phyloP scores from a whole-genome alignment of 2,113 vertebrate species.

The Notarius lentiginosus region DNA sequence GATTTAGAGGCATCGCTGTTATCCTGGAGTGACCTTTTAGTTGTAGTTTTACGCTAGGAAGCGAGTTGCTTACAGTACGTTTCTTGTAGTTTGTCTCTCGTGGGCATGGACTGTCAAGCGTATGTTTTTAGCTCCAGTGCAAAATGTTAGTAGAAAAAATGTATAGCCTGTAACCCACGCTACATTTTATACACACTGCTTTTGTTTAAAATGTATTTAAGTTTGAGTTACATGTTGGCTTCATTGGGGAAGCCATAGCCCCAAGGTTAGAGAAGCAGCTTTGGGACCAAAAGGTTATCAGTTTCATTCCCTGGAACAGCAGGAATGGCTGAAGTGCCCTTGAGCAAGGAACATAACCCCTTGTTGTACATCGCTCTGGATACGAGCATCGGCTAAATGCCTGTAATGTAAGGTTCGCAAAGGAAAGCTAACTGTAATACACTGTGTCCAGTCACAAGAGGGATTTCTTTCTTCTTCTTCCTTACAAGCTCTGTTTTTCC shows the following conservation, averaged over 20 bases:
- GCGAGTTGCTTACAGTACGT: background rate
- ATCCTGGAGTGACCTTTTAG: background rate
- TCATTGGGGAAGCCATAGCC: too few relatives aligned
- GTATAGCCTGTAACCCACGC: background rate
- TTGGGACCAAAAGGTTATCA: too few relatives aligned
- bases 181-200: background rate
- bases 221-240: background rate
- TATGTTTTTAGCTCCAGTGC: background rate
- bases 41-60: background rate
- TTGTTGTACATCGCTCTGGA: too few relatives aligned
- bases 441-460: too few relatives aligned
- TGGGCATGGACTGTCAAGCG: background rate
- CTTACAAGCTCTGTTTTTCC: too few relatives aligned
- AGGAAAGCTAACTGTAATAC: background rate
- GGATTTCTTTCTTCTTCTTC: too few relatives aligned
- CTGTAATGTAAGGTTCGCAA: background rate
- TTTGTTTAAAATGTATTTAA: background rate
- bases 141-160: background rate
- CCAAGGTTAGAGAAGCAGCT: too few relatives aligned
- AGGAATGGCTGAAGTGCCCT: too few relatives aligned
- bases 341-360: too few relatives aligned
- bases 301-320: too few relatives aligned
- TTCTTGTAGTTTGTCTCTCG: background rate
- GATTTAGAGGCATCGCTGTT: slow-evolving; percentile 1
- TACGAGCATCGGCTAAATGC: too few relatives aligned